phyloP scores from a whole-genome alignment of 1,140 invertebrate species.

The Wasmannia auropunctata region DNA sequence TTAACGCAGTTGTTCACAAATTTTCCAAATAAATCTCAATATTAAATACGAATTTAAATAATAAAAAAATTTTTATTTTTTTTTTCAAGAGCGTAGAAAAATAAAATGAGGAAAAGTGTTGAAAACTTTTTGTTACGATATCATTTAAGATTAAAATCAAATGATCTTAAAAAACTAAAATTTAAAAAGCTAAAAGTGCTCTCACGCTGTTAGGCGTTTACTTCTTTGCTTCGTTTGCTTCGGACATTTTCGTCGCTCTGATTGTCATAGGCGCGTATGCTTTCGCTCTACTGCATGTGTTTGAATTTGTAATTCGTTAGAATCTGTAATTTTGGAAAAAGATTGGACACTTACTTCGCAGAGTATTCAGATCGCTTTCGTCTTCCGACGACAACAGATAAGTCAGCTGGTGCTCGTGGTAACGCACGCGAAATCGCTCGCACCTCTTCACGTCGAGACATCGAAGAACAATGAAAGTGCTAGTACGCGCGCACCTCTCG shows the following conservation, averaged over 20 bases:
- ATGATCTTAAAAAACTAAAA: neutral
- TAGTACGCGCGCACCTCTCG: slow-evolving; percentile 7
- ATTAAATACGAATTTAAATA: neutral
- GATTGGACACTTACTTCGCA: slow-evolving; percentile 23
- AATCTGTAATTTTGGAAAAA: neutral
- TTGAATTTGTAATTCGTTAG: neutral
- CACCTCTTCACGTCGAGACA: slow-evolving; percentile 69
- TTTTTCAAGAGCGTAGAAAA: neutral
- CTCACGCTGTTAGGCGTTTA: neutral
- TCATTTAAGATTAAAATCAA: neutral
- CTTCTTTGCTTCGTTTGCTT: no score
- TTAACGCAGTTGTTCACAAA: neutral
- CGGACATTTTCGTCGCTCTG: neutral
- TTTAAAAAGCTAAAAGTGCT: neutral
- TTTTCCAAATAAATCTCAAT: neutral
- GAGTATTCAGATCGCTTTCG: neutral
- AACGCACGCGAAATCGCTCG: slow-evolving; percentile 8
- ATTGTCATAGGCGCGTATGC: neutral
- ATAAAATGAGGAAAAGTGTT: neutral
- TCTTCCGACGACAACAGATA: neutral
- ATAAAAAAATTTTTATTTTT: neutral
- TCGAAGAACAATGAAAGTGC: slow-evolving; percentile 84
- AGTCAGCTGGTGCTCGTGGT: neutral
- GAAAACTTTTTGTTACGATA: neutral
- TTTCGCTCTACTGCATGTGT: neutral